phyloP scores from a whole-genome alignment of 2,113 vertebrate genomes.

The Phylloscopus whistleri region DNA sequence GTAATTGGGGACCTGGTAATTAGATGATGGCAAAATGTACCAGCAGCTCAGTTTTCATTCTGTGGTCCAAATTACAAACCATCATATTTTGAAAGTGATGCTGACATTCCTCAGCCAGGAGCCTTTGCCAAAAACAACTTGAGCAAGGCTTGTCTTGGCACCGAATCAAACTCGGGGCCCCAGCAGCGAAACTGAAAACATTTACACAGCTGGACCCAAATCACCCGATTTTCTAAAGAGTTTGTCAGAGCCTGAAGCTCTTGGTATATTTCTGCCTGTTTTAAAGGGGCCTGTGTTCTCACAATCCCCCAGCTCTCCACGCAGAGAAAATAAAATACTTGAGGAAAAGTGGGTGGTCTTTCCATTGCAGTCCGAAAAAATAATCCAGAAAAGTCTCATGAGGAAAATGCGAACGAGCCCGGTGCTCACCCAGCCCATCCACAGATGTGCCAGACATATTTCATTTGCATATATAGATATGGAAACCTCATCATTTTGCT shows the following conservation, averaged over 20 bases:
- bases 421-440: neutral
- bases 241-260: slow-evolving; percentile 67
- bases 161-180: slow-evolving; percentile 84
- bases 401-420: slow-evolving; percentile 16
- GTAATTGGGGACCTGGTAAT: slow-evolving; percentile 78
- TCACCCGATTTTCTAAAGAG: slow-evolving; percentile 79
- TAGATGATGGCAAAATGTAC: slow-evolving; percentile 84
- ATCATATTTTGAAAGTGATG: slow-evolving; percentile 92
- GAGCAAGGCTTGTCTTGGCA: slow-evolving; percentile 91
- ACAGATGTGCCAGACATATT: neutral
- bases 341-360: slow-evolving; percentile 48
- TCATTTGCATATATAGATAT: slow-evolving; percentile 46
- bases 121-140: slow-evolving; percentile 93
- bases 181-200: slow-evolving; percentile 96
- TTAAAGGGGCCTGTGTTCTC: slow-evolving; percentile 76
- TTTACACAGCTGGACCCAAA: slow-evolving; percentile 98
- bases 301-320: slow-evolving; percentile 18
- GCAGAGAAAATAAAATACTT: slow-evolving; percentile 63
- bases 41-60: slow-evolving; percentile 86
- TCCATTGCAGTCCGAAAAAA: slow-evolving; percentile 44
- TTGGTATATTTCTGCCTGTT: slow-evolving; percentile 47
- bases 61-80: slow-evolving; percentile 88
- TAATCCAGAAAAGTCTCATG: slow-evolving; percentile 21
- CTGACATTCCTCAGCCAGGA: slow-evolving; percentile 93
- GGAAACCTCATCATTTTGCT: slow-evolving; percentile 48